These are phyloP conservation scores for Strix aluco DNA, from an alignment of 2,113 vertebrate genomes.

Conservation along the genomic window DNA sequence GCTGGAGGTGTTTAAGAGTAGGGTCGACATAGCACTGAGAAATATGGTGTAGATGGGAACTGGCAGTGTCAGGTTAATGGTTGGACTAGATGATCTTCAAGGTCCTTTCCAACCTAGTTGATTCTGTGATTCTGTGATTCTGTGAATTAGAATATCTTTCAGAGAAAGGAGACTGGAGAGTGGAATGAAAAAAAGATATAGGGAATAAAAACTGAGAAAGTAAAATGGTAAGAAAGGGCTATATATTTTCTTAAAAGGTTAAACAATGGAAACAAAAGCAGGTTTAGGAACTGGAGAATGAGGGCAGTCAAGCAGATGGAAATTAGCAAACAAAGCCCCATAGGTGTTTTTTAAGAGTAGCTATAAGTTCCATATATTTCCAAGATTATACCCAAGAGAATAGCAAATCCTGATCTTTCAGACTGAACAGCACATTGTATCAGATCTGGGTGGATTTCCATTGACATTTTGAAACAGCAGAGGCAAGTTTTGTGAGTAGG, in stretches of 20 bases:
- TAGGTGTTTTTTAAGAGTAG: background rate
- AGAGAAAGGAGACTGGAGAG: background rate
- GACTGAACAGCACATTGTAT: background rate
- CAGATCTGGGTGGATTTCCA: background rate
- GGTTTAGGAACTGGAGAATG: background rate
- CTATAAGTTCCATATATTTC: background rate
- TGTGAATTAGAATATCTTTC: background rate
- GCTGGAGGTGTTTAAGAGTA: no score
- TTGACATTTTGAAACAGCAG: background rate
- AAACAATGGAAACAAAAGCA: background rate
- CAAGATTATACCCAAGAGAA: background rate
- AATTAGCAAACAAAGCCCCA: background rate
- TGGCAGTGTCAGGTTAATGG: no score
- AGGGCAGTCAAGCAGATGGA: background rate
- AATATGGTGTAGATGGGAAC: no score
- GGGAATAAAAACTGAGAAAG: background rate
- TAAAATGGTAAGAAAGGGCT: background rate
- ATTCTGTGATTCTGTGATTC: no score
- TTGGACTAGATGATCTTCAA: no score
- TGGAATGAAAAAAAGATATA: background rate
- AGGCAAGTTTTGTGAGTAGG: rapidly evolving
- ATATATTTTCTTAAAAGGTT: background rate
- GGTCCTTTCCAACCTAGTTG: no score
- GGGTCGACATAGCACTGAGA: no score
- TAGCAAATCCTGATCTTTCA: background rate